Percentiles rank a stretch among this genome's conserved stretches.
Conservation (phyloP, 2,888 invertebrate genomes). For the Alviniconcha strummeri region DNA sequence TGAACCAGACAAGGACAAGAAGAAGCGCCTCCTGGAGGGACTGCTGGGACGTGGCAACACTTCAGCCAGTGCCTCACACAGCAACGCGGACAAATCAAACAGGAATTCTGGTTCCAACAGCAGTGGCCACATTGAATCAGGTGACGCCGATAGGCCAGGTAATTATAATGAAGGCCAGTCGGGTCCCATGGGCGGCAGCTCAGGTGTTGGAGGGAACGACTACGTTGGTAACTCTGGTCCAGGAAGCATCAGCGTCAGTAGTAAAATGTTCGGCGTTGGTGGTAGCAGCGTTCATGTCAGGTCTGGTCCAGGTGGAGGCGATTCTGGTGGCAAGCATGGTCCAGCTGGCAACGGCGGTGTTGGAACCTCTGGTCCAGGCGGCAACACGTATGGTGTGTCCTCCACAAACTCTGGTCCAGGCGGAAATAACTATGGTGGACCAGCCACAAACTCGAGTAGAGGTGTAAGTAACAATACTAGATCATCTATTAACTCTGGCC, state of each 20-base stretch:
- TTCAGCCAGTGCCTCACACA: no score
- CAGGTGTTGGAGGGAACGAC: conserved; percentile 2
- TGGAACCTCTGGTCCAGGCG: not conserved
- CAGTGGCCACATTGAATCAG: not conserved
- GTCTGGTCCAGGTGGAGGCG: not conserved
- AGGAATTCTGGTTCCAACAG: not conserved
- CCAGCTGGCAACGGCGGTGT: not conserved
- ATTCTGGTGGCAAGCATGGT: not conserved
- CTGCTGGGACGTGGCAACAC: not conserved
- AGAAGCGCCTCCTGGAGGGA: not conserved
- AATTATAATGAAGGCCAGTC: no score
- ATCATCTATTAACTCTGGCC: not conserved
- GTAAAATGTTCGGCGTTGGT: not conserved
- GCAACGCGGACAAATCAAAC: no score
- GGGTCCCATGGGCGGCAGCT: no score
- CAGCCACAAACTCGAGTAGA: no score
- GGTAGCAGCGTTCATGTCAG: not conserved
- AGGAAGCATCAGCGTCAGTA: not conserved
- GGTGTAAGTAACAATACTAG: no score
- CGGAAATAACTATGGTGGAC: not conserved
- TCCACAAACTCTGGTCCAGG: not conserved
- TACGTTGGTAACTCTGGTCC: not conserved
- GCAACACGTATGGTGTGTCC: not conserved
- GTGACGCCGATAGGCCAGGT: no score
- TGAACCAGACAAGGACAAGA: not conserved